Conservation (phyloP, 2,113 vertebrate species). For the Echinops telfairi region DNA sequence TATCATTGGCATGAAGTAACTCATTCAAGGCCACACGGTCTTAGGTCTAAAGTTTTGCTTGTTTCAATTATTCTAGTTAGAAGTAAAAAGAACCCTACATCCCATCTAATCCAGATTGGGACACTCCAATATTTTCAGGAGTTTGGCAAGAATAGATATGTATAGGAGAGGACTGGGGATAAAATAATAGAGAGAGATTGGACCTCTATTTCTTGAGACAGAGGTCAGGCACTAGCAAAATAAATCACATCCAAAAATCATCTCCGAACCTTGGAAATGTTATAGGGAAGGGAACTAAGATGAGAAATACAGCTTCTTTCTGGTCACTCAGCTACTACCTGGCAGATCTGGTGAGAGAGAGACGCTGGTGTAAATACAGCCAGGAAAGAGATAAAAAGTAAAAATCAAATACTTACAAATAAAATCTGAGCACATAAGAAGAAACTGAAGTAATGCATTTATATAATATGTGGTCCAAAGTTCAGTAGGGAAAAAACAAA, state of each 20-base stretch:
- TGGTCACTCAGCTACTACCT: too few relatives aligned
- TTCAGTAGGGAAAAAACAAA: background rate
- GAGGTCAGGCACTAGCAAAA: background rate
- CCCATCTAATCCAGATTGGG: background rate
- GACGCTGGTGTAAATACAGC: background rate
- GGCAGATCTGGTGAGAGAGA: background rate
- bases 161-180: too few relatives aligned
- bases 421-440: background rate
- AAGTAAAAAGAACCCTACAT: background rate
- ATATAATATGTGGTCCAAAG: background rate
- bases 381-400: constrained; percentile 34
- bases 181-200: too few relatives aligned
- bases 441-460: background rate
- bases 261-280: background rate
- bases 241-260: background rate
- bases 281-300: background rate
- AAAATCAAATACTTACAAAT: background rate
- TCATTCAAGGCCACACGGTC: constrained; percentile 9
- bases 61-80: background rate
- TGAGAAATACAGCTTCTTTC: background rate
- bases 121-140: background rate
- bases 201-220: too few relatives aligned
- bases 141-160: background rate
- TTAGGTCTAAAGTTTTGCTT: constrained; percentile 30
- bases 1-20: constrained; percentile 13